Base-by-base conservation (phyloP, 2,113 vertebrate species). In the Leucopsar rothschildi region DNA sequence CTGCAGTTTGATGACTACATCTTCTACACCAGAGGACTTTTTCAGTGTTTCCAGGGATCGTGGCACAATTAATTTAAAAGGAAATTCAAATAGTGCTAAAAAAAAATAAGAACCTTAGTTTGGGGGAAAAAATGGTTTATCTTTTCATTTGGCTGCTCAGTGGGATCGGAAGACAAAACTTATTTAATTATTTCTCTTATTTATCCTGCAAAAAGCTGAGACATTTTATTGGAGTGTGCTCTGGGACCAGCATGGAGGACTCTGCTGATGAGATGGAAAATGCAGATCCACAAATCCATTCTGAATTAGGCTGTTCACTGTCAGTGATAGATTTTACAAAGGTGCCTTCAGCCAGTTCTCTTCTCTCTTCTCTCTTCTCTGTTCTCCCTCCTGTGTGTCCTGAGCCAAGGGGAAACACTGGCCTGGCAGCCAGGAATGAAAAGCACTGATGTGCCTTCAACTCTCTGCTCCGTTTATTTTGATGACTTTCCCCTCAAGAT, bases 371-470 rank as follows among this genome's bases (percentile, higher is more conserved):
- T 37, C 37, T 35, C 35, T 63, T 75, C 82, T 77, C 31, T 3
- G 0, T 22, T 65, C n/a, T 25, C 20, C 45, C 5, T 66, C 60
- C 42, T 2, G 1, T 4, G 19, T 3, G 24, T 24, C 33, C 44
- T 52, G 37, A 89, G 19, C 27, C 22, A 21, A 86, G 28, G 21
- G 40, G 16, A 11, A 88, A 35, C 69, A 15, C 20, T n/a, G 39
- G 4, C 33, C 55, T 70, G 35, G 72, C 35, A 28, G 59, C 4
- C 45, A 65, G 68, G 55, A 35, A 68, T 22, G 71, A 75, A 88
- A 79, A 92, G 31, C 57, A 25, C 65, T 40, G 35, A 47, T 15
- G 27, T 17, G 17, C 6, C 37, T 57, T 80, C 47, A 65, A 1
- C 56, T n/a, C n/a, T 39, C 72, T 78, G 37, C 60, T 78, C 47